A percentile compares a stretch with the other conserved stretches of the same genome.
Evolutionary conservation across 1,140 invertebrate genomes (phyloP).

Genomic region (Pantala flavescens): DNA sequence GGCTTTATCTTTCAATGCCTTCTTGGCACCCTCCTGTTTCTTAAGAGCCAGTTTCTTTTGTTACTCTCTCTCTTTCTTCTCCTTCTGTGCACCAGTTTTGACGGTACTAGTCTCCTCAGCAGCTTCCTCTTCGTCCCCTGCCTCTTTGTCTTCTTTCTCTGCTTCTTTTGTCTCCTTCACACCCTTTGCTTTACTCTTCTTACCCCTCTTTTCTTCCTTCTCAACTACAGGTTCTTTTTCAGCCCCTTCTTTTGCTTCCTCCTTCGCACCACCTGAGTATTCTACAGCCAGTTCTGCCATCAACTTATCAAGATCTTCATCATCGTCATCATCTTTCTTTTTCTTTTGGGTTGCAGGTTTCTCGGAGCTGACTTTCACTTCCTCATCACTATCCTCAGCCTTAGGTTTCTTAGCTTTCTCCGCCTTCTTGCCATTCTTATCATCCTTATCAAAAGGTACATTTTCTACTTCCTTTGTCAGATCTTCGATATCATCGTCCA

Average conservation of each 20-base stretch:
- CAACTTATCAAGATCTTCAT: slow-evolving; percentile 75
- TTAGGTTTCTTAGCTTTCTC: slow-evolving; percentile 26
- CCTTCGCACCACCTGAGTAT: slow-evolving; percentile 51
- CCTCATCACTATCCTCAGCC: slow-evolving; percentile 19
- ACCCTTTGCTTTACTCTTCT: no score
- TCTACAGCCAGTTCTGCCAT: slow-evolving; percentile 69
- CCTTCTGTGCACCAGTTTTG: slow-evolving; percentile 51
- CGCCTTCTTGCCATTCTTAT: slow-evolving; percentile 27
- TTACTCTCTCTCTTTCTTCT: slow-evolving; percentile 76
- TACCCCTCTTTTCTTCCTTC: slow-evolving; percentile 38
- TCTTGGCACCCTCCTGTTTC: slow-evolving; percentile 30
- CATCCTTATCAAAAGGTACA: slow-evolving; percentile 29
- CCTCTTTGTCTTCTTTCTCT: slow-evolving; percentile 29
- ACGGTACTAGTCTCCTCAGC: slow-evolving; percentile 49
- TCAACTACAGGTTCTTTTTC: slow-evolving; percentile 24
- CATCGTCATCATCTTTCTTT: slow-evolving; percentile 62
- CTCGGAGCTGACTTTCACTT: no score
- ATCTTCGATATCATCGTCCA: slow-evolving; percentile 29
- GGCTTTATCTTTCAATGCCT: slow-evolving; percentile 20
- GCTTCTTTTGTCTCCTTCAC: no score
- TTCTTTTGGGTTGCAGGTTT: no score
- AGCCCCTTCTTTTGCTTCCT: slow-evolving; percentile 22
- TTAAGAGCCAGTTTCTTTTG: slow-evolving; percentile 54
- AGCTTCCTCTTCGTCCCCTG: slow-evolving; percentile 30
- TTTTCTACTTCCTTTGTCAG: slow-evolving; percentile 29